Conservation (phyloP, 2,888 invertebrate species). For the Oscheius myriophilus region DNA sequence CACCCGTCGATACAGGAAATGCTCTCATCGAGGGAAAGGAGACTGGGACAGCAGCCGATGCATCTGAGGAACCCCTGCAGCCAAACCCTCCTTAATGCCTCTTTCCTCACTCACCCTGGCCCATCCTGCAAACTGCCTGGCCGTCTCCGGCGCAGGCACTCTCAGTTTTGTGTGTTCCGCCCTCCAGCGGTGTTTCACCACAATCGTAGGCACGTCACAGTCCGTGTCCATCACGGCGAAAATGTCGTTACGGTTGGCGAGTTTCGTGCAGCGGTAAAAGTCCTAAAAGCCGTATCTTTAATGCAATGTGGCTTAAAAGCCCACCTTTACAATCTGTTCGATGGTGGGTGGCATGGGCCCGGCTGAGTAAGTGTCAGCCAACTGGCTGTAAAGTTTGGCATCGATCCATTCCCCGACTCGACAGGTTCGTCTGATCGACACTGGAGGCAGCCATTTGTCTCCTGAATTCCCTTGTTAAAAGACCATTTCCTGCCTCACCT, state of each 20-base stretch:
- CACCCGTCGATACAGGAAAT: neutral
- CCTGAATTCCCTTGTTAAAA: neutral
- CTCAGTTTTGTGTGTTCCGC: constrained; percentile 8
- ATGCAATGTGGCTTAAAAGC: neutral
- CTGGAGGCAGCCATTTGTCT: constrained; percentile 12
- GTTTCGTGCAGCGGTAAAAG: constrained; percentile 19
- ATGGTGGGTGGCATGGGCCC: constrained; percentile 6
- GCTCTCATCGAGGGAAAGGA: neutral
- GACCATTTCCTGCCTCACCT: neutral
- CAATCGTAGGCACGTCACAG: constrained; percentile 6
- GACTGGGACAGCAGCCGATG: constrained; percentile 26
- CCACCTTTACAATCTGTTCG: constrained; percentile 17
- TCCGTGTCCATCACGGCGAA: constrained; percentile 10
- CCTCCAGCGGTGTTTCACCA: constrained; percentile 14
- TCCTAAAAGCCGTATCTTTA: constrained; percentile 8
- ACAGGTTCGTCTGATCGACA: constrained; percentile 5
- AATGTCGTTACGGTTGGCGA: constrained; percentile 3
- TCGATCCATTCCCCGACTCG: constrained; percentile 4
- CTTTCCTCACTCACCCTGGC: constrained; percentile 4
- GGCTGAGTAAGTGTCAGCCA: neutral
- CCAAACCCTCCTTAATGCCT: neutral
- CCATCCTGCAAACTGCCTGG: constrained; percentile 19
- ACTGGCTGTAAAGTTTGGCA: neutral
- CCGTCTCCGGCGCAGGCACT: constrained; percentile 16
- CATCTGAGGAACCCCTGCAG: constrained; percentile 16